phyloP scores from a whole-genome alignment of 1,140 invertebrate species.

The roundworm (Caenorhabditis elegans) region WBcel235 BX284605.5:12393001-12393500 shows the following conservation, averaged over 20 bases:
- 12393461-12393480: no score
- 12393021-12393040: background rate
- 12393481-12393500: no score
- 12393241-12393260: background rate
- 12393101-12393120: background rate
- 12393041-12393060: background rate
- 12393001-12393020: background rate
- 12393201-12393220: background rate
- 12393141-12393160: background rate
- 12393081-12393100: background rate
- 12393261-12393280: no score
- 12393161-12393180: background rate
- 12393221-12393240: background rate
- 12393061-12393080: constrained; percentile 15
- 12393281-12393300: no score
- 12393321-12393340: no score
- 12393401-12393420: no score
- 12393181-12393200: background rate
- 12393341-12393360: no score
- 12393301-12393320: no score
- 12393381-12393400: no score
- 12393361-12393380: no score
- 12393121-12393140: constrained; percentile 33
- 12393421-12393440: no score
- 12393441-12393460: no score